These are phyloP conservation scores for Lithophane leautieri DNA, from an alignment of 2,888 invertebrate species.

Conservation along the genomic window DNA sequence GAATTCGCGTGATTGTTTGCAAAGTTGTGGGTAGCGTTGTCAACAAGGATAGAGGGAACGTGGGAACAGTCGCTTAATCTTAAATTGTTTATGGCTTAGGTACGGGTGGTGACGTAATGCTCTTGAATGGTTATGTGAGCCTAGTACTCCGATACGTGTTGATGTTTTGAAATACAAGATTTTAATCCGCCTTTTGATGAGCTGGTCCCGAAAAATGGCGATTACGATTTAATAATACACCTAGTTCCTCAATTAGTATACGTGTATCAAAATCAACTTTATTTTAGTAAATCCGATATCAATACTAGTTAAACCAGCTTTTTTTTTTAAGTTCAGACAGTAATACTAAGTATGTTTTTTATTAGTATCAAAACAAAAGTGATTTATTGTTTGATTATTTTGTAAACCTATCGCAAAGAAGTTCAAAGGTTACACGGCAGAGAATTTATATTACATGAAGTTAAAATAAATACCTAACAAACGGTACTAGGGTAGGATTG, in stretches of 20 bases:
- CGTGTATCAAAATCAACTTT: too few species aligned
- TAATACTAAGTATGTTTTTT: background rate
- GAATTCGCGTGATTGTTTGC: slow-evolving; percentile 69
- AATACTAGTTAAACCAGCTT: too few species aligned
- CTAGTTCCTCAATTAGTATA: background rate
- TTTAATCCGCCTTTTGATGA: background rate
- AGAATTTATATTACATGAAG: background rate
- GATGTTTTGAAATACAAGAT: too few species aligned
- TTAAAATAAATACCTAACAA: background rate
- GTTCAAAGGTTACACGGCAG: background rate
- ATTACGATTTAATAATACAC: background rate
- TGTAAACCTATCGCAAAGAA: background rate
- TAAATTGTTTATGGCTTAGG: slow-evolving; percentile 34
- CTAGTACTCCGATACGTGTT: slow-evolving; percentile 3
- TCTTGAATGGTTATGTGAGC: slow-evolving; percentile 21
- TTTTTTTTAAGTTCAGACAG: too few species aligned
- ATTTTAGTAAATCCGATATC: background rate
- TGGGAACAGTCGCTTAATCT: slow-evolving; percentile 46
- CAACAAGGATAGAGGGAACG: slow-evolving; percentile 40
- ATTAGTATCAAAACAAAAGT: background rate
- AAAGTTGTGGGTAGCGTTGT: slow-evolving; percentile 60
- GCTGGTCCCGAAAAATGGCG: background rate
- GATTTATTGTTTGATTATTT: background rate
- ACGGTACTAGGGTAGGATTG: background rate
- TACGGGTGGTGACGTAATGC: background rate